phyloP scores from a whole-genome alignment of 2,797 vertebrate genomes.

The Muscicapa striata region DNA sequence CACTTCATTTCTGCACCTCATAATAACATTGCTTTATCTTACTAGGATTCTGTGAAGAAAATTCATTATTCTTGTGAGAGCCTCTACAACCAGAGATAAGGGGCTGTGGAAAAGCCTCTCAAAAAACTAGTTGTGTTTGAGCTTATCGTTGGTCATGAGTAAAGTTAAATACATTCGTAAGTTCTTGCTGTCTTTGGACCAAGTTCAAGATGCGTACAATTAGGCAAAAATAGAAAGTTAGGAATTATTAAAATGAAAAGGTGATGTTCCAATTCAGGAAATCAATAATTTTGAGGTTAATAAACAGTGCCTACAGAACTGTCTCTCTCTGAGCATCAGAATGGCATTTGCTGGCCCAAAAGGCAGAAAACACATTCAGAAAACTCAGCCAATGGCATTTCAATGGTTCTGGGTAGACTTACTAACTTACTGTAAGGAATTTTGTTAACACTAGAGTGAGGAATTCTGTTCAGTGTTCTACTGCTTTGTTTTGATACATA shows the following conservation, averaged over 20 bases:
- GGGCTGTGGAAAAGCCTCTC: slow-evolving; percentile 2
- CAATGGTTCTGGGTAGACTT: background rate
- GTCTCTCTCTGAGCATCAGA: background rate
- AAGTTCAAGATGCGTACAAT: background rate
- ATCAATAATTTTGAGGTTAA: background rate
- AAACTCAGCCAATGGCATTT: background rate
- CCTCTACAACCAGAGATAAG: slow-evolving; percentile 29
- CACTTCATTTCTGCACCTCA: background rate
- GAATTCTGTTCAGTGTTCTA: background rate
- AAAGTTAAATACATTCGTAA: slow-evolving; percentile 15
- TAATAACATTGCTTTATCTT: slow-evolving; percentile 56
- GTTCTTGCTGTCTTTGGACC: background rate
- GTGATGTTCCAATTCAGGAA: background rate
- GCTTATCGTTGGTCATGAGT: background rate
- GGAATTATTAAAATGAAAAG: background rate
- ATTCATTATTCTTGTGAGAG: slow-evolving; percentile 58
- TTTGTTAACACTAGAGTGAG: background rate
- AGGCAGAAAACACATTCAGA: background rate
- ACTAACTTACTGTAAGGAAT: background rate
- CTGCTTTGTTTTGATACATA: background rate
- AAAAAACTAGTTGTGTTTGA: background rate
- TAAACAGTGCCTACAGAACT: background rate
- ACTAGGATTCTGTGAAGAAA: slow-evolving; percentile 39
- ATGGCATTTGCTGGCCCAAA: background rate
- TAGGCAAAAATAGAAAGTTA: background rate